Evolutionary conservation across 2,797 vertebrate species (phyloP).

Genomic region (Urocyon cinereoargenteus): DNA sequence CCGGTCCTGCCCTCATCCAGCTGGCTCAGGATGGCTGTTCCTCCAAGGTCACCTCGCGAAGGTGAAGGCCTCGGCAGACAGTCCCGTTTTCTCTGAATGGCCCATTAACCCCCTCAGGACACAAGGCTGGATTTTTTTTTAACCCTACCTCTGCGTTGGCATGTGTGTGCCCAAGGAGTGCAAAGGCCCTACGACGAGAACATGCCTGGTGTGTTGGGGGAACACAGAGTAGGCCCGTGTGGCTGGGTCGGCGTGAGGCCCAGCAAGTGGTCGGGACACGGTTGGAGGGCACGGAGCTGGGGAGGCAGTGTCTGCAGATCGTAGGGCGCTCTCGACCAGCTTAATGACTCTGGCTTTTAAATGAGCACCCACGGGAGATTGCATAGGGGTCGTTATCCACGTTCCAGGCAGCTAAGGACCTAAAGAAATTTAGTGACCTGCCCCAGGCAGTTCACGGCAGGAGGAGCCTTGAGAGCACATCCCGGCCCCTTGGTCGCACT

Average conservation of each 20-base stretch:
- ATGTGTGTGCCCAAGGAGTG: neutral
- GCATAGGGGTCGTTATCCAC: neutral
- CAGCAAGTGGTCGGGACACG: neutral
- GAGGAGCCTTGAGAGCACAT: neutral
- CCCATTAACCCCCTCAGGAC: neutral
- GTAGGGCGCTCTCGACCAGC: neutral
- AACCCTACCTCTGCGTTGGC: neutral
- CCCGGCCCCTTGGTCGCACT: neutral
- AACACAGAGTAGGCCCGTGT: rapidly evolving
- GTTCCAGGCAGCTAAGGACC: neutral
- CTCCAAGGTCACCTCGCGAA: neutral
- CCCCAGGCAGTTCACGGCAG: neutral
- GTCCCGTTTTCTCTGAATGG: neutral
- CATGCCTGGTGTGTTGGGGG: neutral
- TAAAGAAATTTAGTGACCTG: neutral
- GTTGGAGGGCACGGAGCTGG: neutral
- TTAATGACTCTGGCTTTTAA: neutral
- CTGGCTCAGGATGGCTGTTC: neutral
- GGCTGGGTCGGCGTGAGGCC: neutral
- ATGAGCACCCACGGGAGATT: neutral
- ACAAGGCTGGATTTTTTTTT: neutral
- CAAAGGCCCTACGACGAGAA: neutral
- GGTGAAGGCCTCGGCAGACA: neutral
- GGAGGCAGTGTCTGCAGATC: neutral
- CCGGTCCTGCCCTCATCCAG: neutral